phyloP scores from a whole-genome alignment of 2,113 vertebrate genomes.

The Pandion haliaetus region DNA sequence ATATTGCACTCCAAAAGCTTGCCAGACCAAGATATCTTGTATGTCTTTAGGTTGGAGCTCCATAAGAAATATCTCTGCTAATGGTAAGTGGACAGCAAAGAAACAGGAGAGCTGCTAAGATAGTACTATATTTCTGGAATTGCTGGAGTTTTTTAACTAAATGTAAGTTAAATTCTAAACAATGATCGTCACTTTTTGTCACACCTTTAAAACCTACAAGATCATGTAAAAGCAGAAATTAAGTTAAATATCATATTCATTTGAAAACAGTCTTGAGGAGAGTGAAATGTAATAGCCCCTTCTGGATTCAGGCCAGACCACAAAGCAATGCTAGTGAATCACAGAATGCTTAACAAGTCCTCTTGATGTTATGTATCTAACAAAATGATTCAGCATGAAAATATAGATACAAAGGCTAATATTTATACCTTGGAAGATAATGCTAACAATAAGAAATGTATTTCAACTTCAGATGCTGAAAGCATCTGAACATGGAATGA shows the following conservation, averaged over 20 bases:
- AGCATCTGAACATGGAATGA: background rate
- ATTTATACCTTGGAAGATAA: background rate
- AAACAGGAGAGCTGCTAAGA: background rate
- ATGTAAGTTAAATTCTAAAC: background rate
- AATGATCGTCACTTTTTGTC: background rate
- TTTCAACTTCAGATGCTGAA: background rate
- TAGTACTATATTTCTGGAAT: background rate
- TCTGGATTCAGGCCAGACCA: background rate
- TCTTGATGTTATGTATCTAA: background rate
- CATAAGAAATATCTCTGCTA: background rate
- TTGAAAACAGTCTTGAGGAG: background rate
- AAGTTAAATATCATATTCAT: background rate
- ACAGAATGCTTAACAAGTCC: background rate
- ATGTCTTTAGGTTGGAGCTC: background rate
- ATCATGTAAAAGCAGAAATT: background rate
- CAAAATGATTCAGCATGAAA: background rate
- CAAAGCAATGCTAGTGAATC: background rate
- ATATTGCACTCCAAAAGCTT: background rate
- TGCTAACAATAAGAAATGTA: background rate
- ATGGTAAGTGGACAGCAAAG: background rate
- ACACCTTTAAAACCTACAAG: background rate
- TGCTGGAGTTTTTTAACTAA: background rate
- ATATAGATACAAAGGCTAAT: background rate
- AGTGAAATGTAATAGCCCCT: background rate
- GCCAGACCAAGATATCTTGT: background rate